Evolutionary conservation across 2,797 vertebrate genomes (phyloP), one percentile per base, ranked within the genome.

Genomic region (Silurus aristotelis): DNA sequence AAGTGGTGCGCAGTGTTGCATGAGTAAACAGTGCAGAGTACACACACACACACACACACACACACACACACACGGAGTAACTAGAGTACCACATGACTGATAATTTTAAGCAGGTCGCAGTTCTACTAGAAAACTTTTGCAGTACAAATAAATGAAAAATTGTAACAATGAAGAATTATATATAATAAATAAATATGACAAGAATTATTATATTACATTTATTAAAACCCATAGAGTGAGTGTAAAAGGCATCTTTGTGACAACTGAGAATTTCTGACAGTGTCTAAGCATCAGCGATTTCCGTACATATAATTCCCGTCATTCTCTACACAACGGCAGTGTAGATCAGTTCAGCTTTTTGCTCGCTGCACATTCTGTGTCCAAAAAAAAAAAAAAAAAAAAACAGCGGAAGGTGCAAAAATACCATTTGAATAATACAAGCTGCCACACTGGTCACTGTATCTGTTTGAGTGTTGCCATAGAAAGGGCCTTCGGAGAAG

Each of bases 1-100:
- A 17, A 14, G n/a, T 77, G 52, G 61, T 76, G 46, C 6, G 58
- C 55, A 48, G 61, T 70, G 80, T 46, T 77, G 52, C 79, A 67
- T 86, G 63, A 52, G 52, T 93, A 91, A 82, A 82, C 61, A 82
- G 70, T 48, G 84, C 84, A 82, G 25, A 85, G 79, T 90, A 63
- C 77, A 22, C 56, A 38, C 75, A 43, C 55, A 77, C 19, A 19
- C 52, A 31, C 72, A 5, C 73, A 56, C n/a, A 27, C 71, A 73
- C 17, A 66, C 43, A 76, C 58, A 43, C 56, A 75, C 68, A 61
- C 81, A 61, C 55, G 73, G 8, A 48, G 27, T n/a, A 83, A 20
- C n/a, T 52, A 75, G 6, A 75, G 61, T 60, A 7, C 31, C 58
- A 78, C 3, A 10, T 61, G 60, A 8, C 17, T 79, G 66, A 60